Base-by-base conservation (phyloP, 1,140 invertebrate genomes). In the Marisa cornuarietis region DNA sequence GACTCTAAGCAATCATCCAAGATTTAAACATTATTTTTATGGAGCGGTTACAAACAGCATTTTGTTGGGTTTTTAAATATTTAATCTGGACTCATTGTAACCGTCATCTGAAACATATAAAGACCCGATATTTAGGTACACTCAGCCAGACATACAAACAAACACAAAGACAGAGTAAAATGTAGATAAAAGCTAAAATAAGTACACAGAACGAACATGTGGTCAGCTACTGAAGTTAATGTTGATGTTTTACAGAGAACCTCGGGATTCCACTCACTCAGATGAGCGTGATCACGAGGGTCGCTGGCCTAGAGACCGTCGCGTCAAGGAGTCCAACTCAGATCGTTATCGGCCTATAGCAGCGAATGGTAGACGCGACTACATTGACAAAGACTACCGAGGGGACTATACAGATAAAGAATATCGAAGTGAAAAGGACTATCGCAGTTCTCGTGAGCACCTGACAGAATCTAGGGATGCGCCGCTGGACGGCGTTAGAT, bases 271-370 rank as follows among this genome's bases (percentile, higher is more conserved):
- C 18, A 77, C 79, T 51, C 81, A 82, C 51, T 24, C 58, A 62
- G 78, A 84, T 73, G 79, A 83, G 49, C 79, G 79, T 22, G 77
- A 83, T 66, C 79, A 81, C 42, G 84, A 80, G 13, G 49, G 81
- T 16, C 80, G 82, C 3, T 77, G 65, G 63, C 24, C 76, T 51
- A 51, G 76, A 26, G 76, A 78, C 74, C 81, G 62, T 63, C 80
- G 84, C 71, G 69, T 83, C 75, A 83, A 83, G 80, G 83, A 83
- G 49, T 71, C n/a, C 52, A 54, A 72, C 16, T 74, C 79, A 3
- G 85, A 87, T n/a, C 75, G 82, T 52, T 87, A 84, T 65, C 78
- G 85, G 71, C 85, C 84, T 76, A 80, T 83, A 16, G 80, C 83
- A 13, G 80, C 82, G 58, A 85, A 87, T 76, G 83, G 83, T 16